Evolutionary conservation across 2,113 vertebrate species (phyloP).

Genomic region (Lophius piscatorius): DNA sequence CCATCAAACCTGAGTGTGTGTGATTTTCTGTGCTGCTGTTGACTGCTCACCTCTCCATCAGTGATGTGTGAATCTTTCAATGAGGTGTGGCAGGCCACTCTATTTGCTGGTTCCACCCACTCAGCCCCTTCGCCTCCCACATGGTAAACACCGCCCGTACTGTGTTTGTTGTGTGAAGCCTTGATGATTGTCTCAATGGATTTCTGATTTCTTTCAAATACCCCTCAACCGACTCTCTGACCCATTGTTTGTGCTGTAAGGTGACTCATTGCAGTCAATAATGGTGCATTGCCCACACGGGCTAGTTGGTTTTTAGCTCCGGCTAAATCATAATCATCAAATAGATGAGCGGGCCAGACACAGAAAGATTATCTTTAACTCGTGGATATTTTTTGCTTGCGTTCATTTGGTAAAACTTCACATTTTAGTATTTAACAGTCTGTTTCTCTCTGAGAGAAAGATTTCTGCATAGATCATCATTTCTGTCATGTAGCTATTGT

Average conservation of each 20-base stretch:
- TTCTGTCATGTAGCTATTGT: constrained; percentile 68
- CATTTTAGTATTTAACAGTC: too few species aligned
- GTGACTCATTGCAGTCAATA: constrained; percentile 71
- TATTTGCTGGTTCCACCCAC: constrained; percentile 31
- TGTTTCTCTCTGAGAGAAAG: constrained; percentile 38
- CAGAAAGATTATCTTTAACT: constrained; percentile 19
- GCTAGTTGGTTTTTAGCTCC: constrained; percentile 31
- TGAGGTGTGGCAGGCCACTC: constrained; percentile 10
- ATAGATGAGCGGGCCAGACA: constrained; percentile 13
- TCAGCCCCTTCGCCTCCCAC: constrained; percentile 28
- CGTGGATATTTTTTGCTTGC: constrained; percentile 19
- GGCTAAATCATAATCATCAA: constrained; percentile 53
- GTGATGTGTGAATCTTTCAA: constrained; percentile 23
- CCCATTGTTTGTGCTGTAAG: constrained; percentile 59
- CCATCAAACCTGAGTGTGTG: too few species aligned
- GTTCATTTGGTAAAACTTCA: too few species aligned
- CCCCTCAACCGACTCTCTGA: constrained; percentile 37
- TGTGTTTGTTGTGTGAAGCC: constrained; percentile 33
- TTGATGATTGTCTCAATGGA: constrained; percentile 55
- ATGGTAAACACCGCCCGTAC: constrained; percentile 31
- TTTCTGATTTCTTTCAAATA: constrained; percentile 62
- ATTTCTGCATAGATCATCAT: constrained; percentile 68
- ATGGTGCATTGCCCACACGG: constrained; percentile 47
- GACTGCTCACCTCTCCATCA: constrained; percentile 12
- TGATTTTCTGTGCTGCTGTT: not conserved